Conservation (phyloP, 2,113 vertebrate species). For the Hydropotes inermis region DNA sequence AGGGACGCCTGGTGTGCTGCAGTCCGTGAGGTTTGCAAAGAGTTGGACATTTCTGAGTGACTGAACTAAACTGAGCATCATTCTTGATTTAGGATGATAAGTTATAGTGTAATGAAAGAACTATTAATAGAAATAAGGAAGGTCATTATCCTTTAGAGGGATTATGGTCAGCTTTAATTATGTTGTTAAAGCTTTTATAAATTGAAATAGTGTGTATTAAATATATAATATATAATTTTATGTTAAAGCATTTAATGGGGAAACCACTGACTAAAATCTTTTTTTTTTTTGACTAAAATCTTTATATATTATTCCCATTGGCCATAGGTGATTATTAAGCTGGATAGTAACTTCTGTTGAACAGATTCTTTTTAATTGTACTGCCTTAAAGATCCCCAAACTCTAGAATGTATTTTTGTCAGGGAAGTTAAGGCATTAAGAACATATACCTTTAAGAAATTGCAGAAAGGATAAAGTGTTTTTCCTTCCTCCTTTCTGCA, state of each 20-base stretch:
- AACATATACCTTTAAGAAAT: constrained; percentile 24
- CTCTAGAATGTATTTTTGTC: constrained; percentile 12
- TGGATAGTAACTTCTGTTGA: not conserved
- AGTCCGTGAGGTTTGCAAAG: not conserved
- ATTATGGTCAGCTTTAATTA: not conserved
- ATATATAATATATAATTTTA: constrained; percentile 6
- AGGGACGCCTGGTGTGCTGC: not conserved
- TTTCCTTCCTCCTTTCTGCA: not conserved
- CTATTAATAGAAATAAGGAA: not conserved
- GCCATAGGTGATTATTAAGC: not conserved
- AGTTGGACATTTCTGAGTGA: not conserved
- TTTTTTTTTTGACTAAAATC: not conserved
- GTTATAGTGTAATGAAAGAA: not conserved
- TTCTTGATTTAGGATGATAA: not conserved
- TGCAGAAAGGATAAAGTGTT: constrained; percentile 3
- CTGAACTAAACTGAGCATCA: not conserved
- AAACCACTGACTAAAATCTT: constrained; percentile 30
- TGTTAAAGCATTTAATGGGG: constrained; percentile 1
- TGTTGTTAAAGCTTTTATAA: constrained; percentile 6
- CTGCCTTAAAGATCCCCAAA: not conserved
- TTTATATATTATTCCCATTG: not conserved
- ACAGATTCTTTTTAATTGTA: not conserved
- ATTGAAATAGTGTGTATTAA: not conserved
- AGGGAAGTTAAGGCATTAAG: not conserved
- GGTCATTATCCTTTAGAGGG: not conserved